phyloP scores from a whole-genome alignment of 2,113 vertebrate genomes.

The Ranitomeya variabilis region DNA sequence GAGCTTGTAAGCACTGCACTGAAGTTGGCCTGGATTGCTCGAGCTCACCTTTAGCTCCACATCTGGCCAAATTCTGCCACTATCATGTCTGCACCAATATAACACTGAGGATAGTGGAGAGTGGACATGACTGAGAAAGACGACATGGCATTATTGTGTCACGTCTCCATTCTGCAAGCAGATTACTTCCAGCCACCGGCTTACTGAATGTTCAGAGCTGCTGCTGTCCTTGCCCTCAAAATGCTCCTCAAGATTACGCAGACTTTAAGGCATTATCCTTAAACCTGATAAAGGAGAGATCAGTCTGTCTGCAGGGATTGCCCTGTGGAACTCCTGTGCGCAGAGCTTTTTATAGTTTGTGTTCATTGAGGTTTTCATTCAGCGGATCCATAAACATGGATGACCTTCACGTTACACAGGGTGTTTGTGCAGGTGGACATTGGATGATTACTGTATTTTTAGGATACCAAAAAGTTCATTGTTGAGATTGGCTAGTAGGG shows the following conservation, averaged over 20 bases:
- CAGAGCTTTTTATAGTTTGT: not conserved
- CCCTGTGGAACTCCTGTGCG: slow-evolving; percentile 35
- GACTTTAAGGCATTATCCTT: slow-evolving; percentile 51
- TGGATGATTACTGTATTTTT: too few relatives aligned
- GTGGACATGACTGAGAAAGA: not conserved
- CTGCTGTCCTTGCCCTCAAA: slow-evolving; percentile 49
- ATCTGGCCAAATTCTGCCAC: not conserved
- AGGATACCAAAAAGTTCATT: too few relatives aligned
- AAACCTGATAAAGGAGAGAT: slow-evolving; percentile 48
- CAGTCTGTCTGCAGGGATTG: slow-evolving; percentile 49
- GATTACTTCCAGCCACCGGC: slow-evolving; percentile 40
- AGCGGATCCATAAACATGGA: not conserved
- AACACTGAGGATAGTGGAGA: not conserved
- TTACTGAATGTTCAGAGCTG: slow-evolving; percentile 28
- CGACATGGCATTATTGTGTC: not conserved
- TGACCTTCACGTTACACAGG: not conserved
- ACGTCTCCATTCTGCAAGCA: slow-evolving; percentile 1
- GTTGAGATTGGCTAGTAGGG: too few relatives aligned
- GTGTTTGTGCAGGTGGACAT: not conserved
- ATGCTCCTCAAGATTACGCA: slow-evolving; percentile 51
- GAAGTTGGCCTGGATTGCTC: too few relatives aligned
- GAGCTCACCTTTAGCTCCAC: too few relatives aligned
- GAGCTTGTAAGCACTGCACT: too few relatives aligned
- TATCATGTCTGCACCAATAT: not conserved
- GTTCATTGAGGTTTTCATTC: slow-evolving; percentile 13